Conservation (phyloP, 37 sponge, comb jelly and placozoan genomes). For the Halichondria panicea region DNA sequence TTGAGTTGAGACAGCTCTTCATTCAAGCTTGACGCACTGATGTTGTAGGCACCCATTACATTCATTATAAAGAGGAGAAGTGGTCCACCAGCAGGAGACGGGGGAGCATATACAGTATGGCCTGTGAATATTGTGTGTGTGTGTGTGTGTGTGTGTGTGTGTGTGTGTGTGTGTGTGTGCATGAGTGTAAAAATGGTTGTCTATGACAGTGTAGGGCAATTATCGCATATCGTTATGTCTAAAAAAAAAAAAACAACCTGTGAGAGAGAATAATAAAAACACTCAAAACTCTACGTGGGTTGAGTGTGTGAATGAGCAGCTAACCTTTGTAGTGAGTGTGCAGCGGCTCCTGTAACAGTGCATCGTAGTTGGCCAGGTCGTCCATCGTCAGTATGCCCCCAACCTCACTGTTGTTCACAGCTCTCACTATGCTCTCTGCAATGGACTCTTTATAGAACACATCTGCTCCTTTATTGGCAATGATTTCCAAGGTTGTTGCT, state of each 20-base stretch:
- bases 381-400: constrained; percentile 68
- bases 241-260: no score
- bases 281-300: neutral
- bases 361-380: constrained; percentile 59
- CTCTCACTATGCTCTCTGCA: constrained; percentile 47
- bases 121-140: constrained; percentile 1
- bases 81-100: constrained; percentile 76
- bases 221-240: no score
- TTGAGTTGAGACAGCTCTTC: constrained; percentile 2
- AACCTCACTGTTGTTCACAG: neutral
- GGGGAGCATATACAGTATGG: constrained; percentile 53
- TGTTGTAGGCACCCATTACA: constrained; percentile 50
- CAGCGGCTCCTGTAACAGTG: constrained; percentile 30
- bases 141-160: neutral
- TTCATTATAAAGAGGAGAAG: constrained; percentile 67
- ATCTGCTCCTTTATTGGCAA: constrained; percentile 36
- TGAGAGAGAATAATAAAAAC: no score
- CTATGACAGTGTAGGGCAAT: neutral
- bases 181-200: neutral
- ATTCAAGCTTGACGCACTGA: constrained; percentile 17
- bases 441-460: constrained; percentile 64
- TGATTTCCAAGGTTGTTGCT: constrained; percentile 48
- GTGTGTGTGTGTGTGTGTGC: neutral
- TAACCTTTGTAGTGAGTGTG: constrained; percentile 29
- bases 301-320: neutral